A percentile compares a stretch with the other conserved stretches of the same genome.
Evolutionary conservation across 2,888 invertebrate genomes (phyloP).

Genomic region (Sepiola atlantica): DNA sequence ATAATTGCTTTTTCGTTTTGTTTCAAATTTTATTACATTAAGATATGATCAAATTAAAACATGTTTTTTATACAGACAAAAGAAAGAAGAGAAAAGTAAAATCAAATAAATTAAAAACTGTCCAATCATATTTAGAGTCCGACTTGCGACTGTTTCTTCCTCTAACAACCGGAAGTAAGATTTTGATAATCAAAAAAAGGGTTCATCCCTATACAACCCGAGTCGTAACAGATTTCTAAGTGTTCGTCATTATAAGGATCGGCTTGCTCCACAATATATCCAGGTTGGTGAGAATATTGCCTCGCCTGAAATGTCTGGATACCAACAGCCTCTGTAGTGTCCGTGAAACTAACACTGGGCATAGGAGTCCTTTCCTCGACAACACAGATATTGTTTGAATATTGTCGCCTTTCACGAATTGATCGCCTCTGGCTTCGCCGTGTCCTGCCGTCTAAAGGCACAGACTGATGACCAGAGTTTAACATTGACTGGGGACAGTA

Average conservation of each 20-base stretch:
- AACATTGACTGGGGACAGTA: not conserved
- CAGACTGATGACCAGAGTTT: not conserved
- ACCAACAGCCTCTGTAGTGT: not conserved
- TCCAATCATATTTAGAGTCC: slow-evolving; percentile 51
- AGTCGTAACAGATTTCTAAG: not conserved
- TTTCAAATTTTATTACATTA: not conserved
- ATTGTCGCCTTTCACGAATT: not conserved
- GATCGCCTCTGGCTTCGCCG: not conserved
- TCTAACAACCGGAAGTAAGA: slow-evolving; percentile 57
- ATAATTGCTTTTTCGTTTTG: not conserved
- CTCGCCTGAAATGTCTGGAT: not conserved
- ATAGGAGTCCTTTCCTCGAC: not conserved
- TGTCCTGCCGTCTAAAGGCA: not conserved
- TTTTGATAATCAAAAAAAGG: slow-evolving; percentile 62
- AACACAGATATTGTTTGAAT: not conserved
- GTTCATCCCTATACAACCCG: slow-evolving; percentile 53
- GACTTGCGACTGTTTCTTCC: slow-evolving; percentile 60
- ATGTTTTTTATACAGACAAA: not conserved
- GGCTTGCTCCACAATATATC: not conserved
- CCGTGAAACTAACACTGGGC: not conserved
- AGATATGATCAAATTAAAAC: not conserved
- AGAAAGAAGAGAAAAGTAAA: not conserved
- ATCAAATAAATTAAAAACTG: not conserved
- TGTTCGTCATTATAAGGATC: slow-evolving; percentile 18
- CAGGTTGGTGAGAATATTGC: not conserved